Evolutionary conservation across 2,888 invertebrate species (phyloP).

Genomic region (Caenorhabditis sp.): DNA sequence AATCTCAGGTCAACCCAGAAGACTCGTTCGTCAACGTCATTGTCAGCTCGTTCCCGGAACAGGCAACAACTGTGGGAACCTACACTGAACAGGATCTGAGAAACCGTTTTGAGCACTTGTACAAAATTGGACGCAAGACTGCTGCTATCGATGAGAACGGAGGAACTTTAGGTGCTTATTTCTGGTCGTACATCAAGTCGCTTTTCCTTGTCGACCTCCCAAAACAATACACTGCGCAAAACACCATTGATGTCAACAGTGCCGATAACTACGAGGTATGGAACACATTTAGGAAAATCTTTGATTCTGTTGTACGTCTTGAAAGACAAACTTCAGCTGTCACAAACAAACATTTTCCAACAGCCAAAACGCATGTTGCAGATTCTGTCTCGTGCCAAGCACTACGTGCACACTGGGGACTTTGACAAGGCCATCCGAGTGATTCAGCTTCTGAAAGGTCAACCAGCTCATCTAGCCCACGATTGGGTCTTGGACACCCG

Average conservation of each 20-base stretch:
- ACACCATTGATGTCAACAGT: constrained; percentile 88
- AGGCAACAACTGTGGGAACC: constrained; percentile 90
- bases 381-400: constrained; percentile 93
- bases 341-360: constrained; percentile 18
- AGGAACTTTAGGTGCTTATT: constrained; percentile 85
- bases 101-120: constrained; percentile 88
- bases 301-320: background rate
- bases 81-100: constrained; percentile 92
- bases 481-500: constrained; percentile 91
- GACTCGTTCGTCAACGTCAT: constrained; percentile 90
- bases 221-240: constrained; percentile 88
- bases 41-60: constrained; percentile 89
- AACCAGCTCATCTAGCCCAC: constrained; percentile 90
- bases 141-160: constrained; percentile 92
- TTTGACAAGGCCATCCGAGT: constrained; percentile 89
- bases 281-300: background rate
- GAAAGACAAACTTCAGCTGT: too few relatives aligned
- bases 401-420: constrained; percentile 90
- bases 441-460: constrained; percentile 90
- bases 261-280: constrained; percentile 73
- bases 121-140: constrained; percentile 88
- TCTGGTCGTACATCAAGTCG: constrained; percentile 89
- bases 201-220: constrained; percentile 86
- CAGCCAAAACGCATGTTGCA: too few relatives aligned
- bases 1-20: constrained; percentile 84